These are phyloP conservation scores for Enteromius fasciolatus DNA, from an alignment of 2,797 vertebrate species.

Conservation along the genomic window DNA sequence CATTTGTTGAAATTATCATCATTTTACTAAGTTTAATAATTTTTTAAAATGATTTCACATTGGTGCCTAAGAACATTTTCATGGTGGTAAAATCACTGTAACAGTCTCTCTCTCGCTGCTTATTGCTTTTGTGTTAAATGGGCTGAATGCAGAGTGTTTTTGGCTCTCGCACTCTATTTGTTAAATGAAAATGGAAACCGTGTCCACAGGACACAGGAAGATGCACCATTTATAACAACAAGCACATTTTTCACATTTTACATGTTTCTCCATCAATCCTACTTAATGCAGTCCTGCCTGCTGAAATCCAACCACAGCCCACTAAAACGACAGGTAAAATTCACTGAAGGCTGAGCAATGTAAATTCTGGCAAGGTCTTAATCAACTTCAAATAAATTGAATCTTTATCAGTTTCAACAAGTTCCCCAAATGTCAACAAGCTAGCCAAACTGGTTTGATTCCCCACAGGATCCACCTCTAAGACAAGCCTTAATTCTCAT, in stretches of 20 bases:
- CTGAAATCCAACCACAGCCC: not conserved
- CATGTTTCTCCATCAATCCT: not conserved
- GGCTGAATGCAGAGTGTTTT: not conserved
- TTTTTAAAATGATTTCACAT: not conserved
- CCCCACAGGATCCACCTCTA: not conserved
- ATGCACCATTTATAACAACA: not conserved
- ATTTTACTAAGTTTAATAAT: not conserved
- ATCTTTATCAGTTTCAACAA: not conserved
- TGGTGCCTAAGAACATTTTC: not conserved
- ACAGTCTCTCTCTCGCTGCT: not conserved
- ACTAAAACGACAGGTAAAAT: not conserved
- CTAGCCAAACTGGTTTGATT: conserved; percentile 8
- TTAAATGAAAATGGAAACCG: not conserved
- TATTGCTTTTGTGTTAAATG: conserved; percentile 7
- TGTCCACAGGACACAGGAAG: not conserved
- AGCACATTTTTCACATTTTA: not conserved
- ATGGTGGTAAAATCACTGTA: not conserved
- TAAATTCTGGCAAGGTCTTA: not conserved
- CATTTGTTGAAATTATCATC: not conserved
- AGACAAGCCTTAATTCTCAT: conserved; percentile 29
- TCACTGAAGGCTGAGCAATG: not conserved
- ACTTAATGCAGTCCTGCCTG: not conserved
- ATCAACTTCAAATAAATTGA: not conserved
- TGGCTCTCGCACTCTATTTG: not conserved
- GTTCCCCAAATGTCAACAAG: not conserved